A percentile compares a stretch with the other conserved stretches of the same genome.
phyloP scores from a whole-genome alignment of 92 coral and sea anemone genomes.

The Porites evermanni region DNA sequence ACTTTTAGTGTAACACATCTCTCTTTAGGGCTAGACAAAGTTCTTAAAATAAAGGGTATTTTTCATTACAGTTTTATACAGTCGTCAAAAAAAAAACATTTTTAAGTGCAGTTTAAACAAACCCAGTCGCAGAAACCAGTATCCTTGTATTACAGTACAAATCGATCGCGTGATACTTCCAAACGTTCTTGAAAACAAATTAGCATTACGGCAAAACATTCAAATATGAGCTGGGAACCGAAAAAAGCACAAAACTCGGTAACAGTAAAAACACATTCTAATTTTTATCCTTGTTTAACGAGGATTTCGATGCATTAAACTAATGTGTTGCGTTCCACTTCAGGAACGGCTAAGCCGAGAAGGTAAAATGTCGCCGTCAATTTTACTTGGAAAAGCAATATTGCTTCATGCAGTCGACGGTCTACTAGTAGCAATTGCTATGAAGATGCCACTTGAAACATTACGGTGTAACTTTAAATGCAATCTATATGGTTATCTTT shows the following conservation, averaged over 20 bases:
- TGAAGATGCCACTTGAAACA: background rate
- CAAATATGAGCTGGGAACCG: too few species aligned
- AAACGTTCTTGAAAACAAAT: background rate
- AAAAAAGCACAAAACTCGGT: too few species aligned
- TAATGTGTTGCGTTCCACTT: background rate
- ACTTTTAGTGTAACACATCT: too few species aligned
- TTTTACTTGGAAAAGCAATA: background rate
- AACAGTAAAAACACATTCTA: too few species aligned
- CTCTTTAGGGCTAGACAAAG: too few species aligned
- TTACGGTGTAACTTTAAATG: too few species aligned
- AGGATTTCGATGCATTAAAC: background rate
- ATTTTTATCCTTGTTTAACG: background rate
- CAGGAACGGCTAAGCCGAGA: background rate
- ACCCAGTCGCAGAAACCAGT: background rate
- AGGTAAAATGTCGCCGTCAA: background rate
- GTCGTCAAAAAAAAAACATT: background rate
- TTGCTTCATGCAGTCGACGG: background rate
- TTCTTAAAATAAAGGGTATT: too few species aligned
- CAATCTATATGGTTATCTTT: too few species aligned
- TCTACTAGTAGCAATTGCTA: background rate
- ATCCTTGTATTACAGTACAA: background rate
- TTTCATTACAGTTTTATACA: background rate
- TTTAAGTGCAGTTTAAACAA: background rate
- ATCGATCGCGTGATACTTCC: background rate
- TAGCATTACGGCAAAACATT: background rate